Percentiles rank a stretch among this genome's conserved stretches.
These are phyloP conservation scores for Borostomias antarcticus DNA, from an alignment of 2,797 vertebrate genomes.

Conservation along the genomic window DNA sequence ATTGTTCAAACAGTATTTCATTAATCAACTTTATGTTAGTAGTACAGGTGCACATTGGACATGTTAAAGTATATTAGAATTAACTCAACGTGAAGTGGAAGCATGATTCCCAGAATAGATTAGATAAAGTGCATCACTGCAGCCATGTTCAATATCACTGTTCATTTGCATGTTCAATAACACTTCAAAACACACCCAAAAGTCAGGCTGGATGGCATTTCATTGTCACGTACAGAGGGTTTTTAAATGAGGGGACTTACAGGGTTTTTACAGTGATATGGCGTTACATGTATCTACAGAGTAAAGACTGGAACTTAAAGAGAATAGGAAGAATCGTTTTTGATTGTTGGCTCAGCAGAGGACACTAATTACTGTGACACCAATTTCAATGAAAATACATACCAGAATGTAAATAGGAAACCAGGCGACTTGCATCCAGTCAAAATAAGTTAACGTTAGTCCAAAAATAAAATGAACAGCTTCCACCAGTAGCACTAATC, in stretches of 20 bases:
- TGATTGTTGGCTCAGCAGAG: too few species aligned
- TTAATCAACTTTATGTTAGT: slow-evolving; percentile 24
- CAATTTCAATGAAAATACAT: too few species aligned
- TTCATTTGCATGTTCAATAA: not conserved
- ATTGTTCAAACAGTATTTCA: slow-evolving; percentile 1
- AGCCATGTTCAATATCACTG: not conserved
- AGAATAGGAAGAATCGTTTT: too few species aligned
- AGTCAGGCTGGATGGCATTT: too few species aligned
- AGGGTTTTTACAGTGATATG: not conserved
- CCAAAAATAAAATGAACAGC: slow-evolving; percentile 16
- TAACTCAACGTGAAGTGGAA: not conserved
- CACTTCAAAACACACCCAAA: not conserved
- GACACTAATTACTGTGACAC: too few species aligned
- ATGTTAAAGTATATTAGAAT: slow-evolving; percentile 9
- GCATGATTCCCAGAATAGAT: not conserved
- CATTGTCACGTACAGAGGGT: too few species aligned
- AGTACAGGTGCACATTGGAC: slow-evolving; percentile 20
- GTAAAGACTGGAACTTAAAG: not conserved
- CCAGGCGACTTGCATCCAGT: not conserved
- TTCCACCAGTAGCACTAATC: slow-evolving; percentile 7
- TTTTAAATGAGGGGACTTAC: not conserved
- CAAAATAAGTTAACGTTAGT: not conserved
- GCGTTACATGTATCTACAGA: not conserved
- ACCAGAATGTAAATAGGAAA: too few species aligned
- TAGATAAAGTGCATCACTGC: not conserved